Evolutionary conservation across 2,797 vertebrate genomes (phyloP), one percentile per base, ranked within the genome.

Genomic region (Odontamblyopus lacepedii): DNA sequence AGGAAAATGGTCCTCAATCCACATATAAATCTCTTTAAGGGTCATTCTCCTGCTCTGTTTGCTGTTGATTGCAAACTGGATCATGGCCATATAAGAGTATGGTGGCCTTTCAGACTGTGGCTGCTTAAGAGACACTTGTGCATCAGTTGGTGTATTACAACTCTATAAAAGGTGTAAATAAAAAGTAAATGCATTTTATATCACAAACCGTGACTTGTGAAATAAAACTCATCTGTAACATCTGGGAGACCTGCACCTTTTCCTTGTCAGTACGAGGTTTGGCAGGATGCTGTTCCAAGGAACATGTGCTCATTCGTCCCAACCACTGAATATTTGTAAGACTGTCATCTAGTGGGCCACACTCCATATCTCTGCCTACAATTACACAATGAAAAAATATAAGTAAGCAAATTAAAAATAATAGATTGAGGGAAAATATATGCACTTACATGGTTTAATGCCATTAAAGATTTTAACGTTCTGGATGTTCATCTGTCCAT

Each of bases 21-120:
- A 99, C 16, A 89, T 94, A 67, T 98, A 99, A 89, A 99, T 99
- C 82, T 98, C 96, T 72, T 98, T 99, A 75, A 99, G 88, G 0
- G 96, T 98, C 98, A 99, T 98, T 79, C 89, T 94, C 80, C 94
- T 93, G 83, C 86, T 93, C 71, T 92, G 93, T 0, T 92, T 95
- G 78, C 97, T 98, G 91, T 99, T 99, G 89, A 99, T 98, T 3
- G 98, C 98, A 71, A 99, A 99, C 77, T 99, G 98, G 84, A 99
- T 99, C 95, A 99, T 97, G 73, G 96, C 96, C 96, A 98, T 98
- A 88, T 99, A 99, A 72, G 98, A 99, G 80, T 97, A 99, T 0
- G 98, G 97, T 0, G 97, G 98, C 74, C 97, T 92, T 83, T 97
- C 94, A 0, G 90, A 93, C 50, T 85, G 16, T 0, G 92, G 88